These are phyloP conservation scores for Apoda limacodes DNA, from an alignment of 2,888 invertebrate genomes.

Conservation along the genomic window DNA sequence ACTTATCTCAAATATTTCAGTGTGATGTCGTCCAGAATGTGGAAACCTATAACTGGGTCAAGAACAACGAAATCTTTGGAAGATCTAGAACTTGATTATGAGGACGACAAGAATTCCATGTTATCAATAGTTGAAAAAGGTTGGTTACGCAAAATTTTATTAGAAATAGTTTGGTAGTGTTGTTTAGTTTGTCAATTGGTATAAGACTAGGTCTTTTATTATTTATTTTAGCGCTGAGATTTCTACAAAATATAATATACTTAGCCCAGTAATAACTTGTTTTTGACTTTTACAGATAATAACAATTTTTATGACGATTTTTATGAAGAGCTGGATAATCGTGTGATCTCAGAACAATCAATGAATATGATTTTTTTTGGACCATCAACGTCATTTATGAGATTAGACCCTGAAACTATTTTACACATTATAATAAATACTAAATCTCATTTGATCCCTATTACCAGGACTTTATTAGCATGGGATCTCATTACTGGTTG, in stretches of 20 bases:
- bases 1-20: no score
- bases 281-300: no score
- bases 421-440: slow-evolving; percentile 44
- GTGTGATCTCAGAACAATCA: slow-evolving; percentile 34
- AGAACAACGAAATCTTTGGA: slow-evolving; percentile 40
- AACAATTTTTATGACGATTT: slow-evolving; percentile 39
- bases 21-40: no score
- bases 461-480: slow-evolving; percentile 39
- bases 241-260: no score
- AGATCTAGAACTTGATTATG: slow-evolving; percentile 39
- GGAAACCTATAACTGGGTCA: no score
- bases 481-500: slow-evolving; percentile 60
- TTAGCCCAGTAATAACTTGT: no score
- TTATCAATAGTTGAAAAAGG: slow-evolving; percentile 41
- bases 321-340: slow-evolving; percentile 51
- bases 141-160: slow-evolving; percentile 12
- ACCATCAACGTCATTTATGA: slow-evolving; percentile 43
- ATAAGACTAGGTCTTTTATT: no score
- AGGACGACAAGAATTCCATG: slow-evolving; percentile 57
- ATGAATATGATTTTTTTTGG: slow-evolving; percentile 59
- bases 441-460: slow-evolving; percentile 43
- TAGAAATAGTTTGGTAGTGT: no score
- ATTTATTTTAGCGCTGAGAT: no score
- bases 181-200: no score
- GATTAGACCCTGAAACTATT: slow-evolving; percentile 50